These are phyloP conservation scores for Cerastoderma edule DNA, from an alignment of 2,888 invertebrate species.

Conservation along the genomic window DNA sequence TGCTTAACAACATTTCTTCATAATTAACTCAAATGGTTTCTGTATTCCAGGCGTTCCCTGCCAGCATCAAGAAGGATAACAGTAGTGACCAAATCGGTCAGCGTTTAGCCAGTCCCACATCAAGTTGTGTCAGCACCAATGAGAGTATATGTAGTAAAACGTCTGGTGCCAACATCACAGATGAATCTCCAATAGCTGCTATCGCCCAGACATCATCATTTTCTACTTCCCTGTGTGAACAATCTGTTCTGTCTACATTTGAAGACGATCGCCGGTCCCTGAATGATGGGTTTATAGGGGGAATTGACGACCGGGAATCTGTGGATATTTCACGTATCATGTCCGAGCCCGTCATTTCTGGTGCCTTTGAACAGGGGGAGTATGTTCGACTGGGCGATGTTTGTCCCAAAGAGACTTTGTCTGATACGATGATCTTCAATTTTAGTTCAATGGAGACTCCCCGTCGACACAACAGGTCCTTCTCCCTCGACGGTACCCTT, in stretches of 20 bases:
- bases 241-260: conserved; percentile 58
- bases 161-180: conserved; percentile 32
- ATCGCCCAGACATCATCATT: conserved; percentile 56
- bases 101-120: conserved; percentile 66
- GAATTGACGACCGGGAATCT: conserved; percentile 57
- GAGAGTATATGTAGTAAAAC: conserved; percentile 19
- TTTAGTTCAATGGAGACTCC: conserved; percentile 38
- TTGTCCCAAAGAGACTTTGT: conserved; percentile 25
- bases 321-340: conserved; percentile 60
- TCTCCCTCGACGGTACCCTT: conserved; percentile 44
- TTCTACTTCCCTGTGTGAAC: conserved; percentile 56
- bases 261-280: conserved; percentile 64
- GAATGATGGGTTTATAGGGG: conserved; percentile 73
- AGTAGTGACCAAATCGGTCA: conserved; percentile 61
- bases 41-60: conserved; percentile 51
- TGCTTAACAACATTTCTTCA: too few species aligned
- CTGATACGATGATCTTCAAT: conserved; percentile 39
- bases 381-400: conserved; percentile 42
- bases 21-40: too few species aligned
- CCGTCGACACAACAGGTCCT: conserved; percentile 41
- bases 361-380: conserved; percentile 48
- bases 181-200: conserved; percentile 58
- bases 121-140: conserved; percentile 26
- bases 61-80: background rate
- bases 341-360: conserved; percentile 54